Evolutionary conservation across 1,140 invertebrate species (phyloP).

Genomic region (Formica exsecta): DNA sequence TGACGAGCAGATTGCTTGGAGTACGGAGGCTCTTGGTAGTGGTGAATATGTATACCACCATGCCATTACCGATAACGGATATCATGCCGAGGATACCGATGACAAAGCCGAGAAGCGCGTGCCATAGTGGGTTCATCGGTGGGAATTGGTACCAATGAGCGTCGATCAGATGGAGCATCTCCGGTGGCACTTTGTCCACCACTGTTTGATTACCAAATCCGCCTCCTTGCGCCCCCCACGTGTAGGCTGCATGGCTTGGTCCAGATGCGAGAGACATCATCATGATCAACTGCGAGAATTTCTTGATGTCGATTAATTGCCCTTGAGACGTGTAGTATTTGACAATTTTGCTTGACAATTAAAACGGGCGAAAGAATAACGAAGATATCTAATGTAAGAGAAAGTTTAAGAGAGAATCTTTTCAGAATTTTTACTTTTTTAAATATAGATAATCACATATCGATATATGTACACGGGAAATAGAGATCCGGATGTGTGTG

Average conservation of each 20-base stretch:
- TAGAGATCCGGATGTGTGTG: neutral
- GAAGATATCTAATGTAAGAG: neutral
- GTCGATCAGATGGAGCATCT: slow-evolving; percentile 92
- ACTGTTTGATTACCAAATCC: slow-evolving; percentile 89
- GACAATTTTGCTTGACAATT: neutral
- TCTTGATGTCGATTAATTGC: neutral
- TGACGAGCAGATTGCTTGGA: slow-evolving; percentile 94
- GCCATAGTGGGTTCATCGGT: slow-evolving; percentile 93
- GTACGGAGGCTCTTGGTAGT: slow-evolving; percentile 92
- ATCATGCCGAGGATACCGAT: slow-evolving; percentile 91
- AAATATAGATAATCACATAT: neutral
- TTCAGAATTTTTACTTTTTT: neutral
- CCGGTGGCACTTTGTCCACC: slow-evolving; percentile 90
- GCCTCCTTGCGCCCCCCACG: slow-evolving; percentile 74
- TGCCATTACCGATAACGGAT: slow-evolving; percentile 92
- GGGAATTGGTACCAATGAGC: slow-evolving; percentile 92
- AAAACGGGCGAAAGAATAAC: neutral
- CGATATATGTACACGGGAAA: neutral
- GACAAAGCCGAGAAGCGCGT: slow-evolving; percentile 91
- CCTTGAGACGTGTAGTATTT: neutral
- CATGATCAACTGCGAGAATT: slow-evolving; percentile 77
- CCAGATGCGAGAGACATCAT: slow-evolving; percentile 79
- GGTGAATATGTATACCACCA: slow-evolving; percentile 95
- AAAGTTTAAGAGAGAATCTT: neutral
- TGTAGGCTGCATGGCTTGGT: slow-evolving; percentile 83